Percentiles rank a stretch among this genome's conserved stretches.
These are phyloP conservation scores for Macrophya annulata DNA, from an alignment of 2,888 invertebrate genomes.

Conservation along the genomic window DNA sequence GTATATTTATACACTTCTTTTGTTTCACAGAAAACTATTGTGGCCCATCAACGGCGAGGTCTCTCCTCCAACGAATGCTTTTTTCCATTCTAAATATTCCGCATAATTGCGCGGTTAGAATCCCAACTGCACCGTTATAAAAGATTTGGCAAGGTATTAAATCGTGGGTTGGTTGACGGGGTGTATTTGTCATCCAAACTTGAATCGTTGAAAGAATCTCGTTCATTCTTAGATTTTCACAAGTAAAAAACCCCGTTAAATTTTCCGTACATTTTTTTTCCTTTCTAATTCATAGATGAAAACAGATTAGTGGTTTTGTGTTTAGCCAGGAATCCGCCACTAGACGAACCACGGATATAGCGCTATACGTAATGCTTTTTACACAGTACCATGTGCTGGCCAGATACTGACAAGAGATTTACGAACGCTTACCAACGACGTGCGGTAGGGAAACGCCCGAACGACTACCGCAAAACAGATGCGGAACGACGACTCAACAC, in stretches of 20 bases:
- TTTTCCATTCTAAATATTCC: constrained; percentile 20
- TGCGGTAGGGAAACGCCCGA: background rate
- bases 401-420: constrained; percentile 48
- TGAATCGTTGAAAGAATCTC: background rate
- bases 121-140: background rate
- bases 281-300: background rate
- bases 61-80: constrained; percentile 2
- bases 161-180: background rate
- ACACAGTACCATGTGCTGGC: constrained; percentile 23
- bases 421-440: constrained; percentile 3
- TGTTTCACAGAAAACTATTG: constrained; percentile 27
- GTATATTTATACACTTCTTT: constrained; percentile 35
- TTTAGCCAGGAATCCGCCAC: background rate
- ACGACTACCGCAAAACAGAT: constrained; percentile 46
- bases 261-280: background rate
- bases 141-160: background rate
- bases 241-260: background rate
- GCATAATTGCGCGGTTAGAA: constrained; percentile 30
- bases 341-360: background rate
- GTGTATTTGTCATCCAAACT: no score
- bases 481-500: constrained; percentile 35
- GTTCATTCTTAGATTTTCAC: background rate
- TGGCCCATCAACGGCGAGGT: constrained; percentile 30
- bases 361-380: background rate
- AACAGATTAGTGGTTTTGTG: constrained; percentile 33